Base-by-base conservation (phyloP, 2,113 vertebrate species). In the Orthonyx spaldingii region DNA sequence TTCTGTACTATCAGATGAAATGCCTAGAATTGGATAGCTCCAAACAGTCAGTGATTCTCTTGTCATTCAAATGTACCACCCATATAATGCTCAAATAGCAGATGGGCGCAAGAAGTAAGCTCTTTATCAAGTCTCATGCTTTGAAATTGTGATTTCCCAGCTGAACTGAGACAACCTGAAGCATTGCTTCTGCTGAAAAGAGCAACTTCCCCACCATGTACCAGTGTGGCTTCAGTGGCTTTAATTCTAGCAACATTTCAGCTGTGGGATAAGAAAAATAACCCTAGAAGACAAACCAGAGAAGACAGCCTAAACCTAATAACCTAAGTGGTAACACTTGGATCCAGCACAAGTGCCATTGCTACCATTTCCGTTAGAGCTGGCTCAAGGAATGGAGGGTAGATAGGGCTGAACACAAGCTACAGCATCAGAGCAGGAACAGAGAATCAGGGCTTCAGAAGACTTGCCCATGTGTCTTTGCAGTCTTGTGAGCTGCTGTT, bases 201-300 rank as follows among this genome's bases (percentile, higher is more conserved):
- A 84, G 16, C 4, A 3, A 5, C 59, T 50, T 0, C 32, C 12
- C 27, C 20, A 30, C 64, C 1, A 1, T 39, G 27, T 46, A 27
- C 22, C 33, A 15, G 28, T 79, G 26, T 41, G 8, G 3, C 44
- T 91, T 87, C 37, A 39, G 30, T 83, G 75, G 27, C 18, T 75
- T 90, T 82, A 30, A 55, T 63, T 68, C 22, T 79, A 59, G 47
- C 49, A 63, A 8, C 7, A n/a, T 30, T 60, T 75, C 35, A 69
- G n/a, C 78, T 84, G 9, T 76, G 49, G 10, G 9, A 22, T 80
- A 56, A 39, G 44, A 47, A n/a, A 82, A 83, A 18, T 66, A 68
- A 49, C 6, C 8, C 18, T 60, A 20, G 24, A 64, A 60, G 76
- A 78, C 27, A 59, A 59, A 76, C 16, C 12, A 20, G 42, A 65